phyloP scores from a whole-genome alignment of 2,888 invertebrate species.

The Nephrotoma guestfalica region DNA sequence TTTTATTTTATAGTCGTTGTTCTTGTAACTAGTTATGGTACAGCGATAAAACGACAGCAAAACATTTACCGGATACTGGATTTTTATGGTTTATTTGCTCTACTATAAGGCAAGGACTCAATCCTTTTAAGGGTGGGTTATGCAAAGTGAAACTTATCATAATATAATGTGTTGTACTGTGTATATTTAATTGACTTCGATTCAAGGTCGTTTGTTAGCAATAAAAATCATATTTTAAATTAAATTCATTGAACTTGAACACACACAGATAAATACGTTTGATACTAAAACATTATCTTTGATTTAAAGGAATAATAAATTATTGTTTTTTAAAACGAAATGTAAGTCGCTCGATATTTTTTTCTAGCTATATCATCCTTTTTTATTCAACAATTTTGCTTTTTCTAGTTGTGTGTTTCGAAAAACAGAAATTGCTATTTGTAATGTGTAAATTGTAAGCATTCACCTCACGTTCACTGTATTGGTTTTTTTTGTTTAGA shows the following conservation, averaged over 20 bases:
- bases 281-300: not conserved
- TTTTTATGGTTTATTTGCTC: too few relatives aligned
- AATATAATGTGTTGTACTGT: too few relatives aligned
- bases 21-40: too few relatives aligned
- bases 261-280: not conserved
- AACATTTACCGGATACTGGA: too few relatives aligned
- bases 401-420: not conserved
- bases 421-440: not conserved
- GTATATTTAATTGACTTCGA: not conserved
- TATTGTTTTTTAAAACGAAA: not conserved
- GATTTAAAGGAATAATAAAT: not conserved
- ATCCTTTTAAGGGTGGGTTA: too few relatives aligned
- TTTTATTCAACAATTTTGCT: not conserved
- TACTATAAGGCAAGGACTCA: too few relatives aligned
- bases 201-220: not conserved
- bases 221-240: not conserved
- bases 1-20: too few relatives aligned
- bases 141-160: too few relatives aligned
- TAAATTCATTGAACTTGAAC: not conserved
- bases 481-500: not conserved
- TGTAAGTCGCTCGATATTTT: not conserved
- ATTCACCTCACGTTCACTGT: not conserved
- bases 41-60: too few relatives aligned
- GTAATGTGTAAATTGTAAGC: not conserved
- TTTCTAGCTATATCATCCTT: not conserved